Percentiles rank a stretch among this genome's conserved stretches.
These are phyloP conservation scores for Drosophila neocordata DNA, from an alignment of 1,140 invertebrate species.

Conservation along the genomic window DNA sequence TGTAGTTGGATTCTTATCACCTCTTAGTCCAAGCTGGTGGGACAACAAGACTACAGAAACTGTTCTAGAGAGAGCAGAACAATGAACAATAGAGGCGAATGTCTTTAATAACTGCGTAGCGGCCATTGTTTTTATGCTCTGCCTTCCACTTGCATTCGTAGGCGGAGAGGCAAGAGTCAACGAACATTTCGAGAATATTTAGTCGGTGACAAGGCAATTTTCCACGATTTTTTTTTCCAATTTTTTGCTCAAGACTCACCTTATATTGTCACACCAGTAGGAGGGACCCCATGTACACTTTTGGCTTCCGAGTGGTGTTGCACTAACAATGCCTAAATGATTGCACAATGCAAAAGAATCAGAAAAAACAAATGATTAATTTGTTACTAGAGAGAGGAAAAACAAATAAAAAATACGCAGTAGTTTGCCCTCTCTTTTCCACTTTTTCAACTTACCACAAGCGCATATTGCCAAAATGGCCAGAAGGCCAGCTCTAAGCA, in stretches of 20 bases:
- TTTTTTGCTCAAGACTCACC: constrained; percentile 83
- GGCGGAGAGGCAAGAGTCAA: constrained; percentile 17
- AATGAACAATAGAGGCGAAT: constrained; percentile 27
- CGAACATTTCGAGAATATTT: constrained; percentile 16
- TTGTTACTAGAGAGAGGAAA: not conserved
- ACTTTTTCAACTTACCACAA: constrained; percentile 60
- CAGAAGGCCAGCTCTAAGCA: constrained; percentile 67
- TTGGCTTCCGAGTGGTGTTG: constrained; percentile 70
- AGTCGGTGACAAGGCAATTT: constrained; percentile 47
- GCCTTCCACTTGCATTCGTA: constrained; percentile 10
- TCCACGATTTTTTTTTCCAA: constrained; percentile 20
- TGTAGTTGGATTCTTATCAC: constrained; percentile 41
- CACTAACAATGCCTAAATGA: constrained; percentile 54
- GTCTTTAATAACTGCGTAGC: constrained; percentile 56
- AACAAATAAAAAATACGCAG: constrained; percentile 36
- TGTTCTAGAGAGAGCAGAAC: constrained; percentile 31
- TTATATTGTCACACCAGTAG: constrained; percentile 92
- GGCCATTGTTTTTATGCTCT: constrained; percentile 36
- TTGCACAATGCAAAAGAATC: constrained; percentile 25
- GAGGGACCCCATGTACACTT: constrained; percentile 91
- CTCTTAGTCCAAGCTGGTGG: not conserved
- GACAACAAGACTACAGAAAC: not conserved
- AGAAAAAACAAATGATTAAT: constrained; percentile 39
- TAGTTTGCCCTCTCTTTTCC: constrained; percentile 4
- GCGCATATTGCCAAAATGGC: constrained; percentile 67